Evolutionary conservation across 30 jellyfish, hydroid and myxozoan species (phyloP).

Genomic region (Pseudorhiza aurosa): DNA sequence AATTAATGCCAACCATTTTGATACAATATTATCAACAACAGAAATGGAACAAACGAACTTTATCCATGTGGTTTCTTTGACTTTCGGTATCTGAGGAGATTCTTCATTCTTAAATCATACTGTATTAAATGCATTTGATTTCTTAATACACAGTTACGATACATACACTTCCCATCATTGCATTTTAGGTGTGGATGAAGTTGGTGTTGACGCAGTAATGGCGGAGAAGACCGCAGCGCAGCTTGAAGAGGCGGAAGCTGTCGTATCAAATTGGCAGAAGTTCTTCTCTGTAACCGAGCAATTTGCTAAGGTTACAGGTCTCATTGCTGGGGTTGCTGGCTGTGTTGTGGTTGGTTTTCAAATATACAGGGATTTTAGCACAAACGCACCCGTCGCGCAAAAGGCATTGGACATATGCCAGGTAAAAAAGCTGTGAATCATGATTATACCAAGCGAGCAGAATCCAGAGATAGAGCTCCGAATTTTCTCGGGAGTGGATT

Average conservation of each 20-base stretch:
- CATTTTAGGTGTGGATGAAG: slow-evolving; percentile 19
- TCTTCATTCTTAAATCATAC: no score
- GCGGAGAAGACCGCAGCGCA: slow-evolving; percentile 22
- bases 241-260: slow-evolving; percentile 6
- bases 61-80: no score
- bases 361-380: slow-evolving; percentile 31
- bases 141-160: no score
- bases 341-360: slow-evolving; percentile 68
- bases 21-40: no score
- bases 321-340: slow-evolving; percentile 59
- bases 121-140: no score
- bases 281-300: slow-evolving; percentile 19
- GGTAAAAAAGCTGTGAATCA: slow-evolving; percentile 9
- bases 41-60: no score
- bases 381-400: slow-evolving; percentile 58
- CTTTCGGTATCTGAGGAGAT: no score
- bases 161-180: background rate
- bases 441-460: no score
- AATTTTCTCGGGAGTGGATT: no score
- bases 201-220: slow-evolving; percentile 17
- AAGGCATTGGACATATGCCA: slow-evolving; percentile 66
- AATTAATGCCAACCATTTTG: no score
- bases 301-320: slow-evolving; percentile 47
- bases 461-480: no score
- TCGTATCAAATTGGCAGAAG: slow-evolving; percentile 36